These are phyloP conservation scores for Pachycephus smyrnensis DNA, from an alignment of 2,888 invertebrate species.

Conservation along the genomic window DNA sequence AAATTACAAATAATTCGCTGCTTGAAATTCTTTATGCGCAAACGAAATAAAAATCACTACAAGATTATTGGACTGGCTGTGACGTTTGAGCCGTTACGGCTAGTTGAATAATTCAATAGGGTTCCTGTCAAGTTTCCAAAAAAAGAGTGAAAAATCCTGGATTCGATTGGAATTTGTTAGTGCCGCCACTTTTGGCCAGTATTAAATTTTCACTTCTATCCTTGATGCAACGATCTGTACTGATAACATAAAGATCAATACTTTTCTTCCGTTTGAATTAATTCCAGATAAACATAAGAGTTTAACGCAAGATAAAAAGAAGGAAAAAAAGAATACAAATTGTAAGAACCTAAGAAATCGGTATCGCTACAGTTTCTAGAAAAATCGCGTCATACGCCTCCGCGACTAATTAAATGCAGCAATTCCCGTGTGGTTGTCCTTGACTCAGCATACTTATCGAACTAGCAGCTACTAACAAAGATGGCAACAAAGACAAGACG, in stretches of 20 bases:
- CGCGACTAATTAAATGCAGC: neutral
- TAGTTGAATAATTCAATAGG: neutral
- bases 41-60: neutral
- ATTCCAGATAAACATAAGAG: neutral
- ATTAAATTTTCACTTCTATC: neutral
- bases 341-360: neutral
- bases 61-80: neutral
- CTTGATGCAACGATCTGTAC: neutral
- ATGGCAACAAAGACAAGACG: neutral
- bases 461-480: neutral
- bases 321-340: neutral
- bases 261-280: neutral
- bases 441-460: neutral
- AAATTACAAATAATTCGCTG: neutral
- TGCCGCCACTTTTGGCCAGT: neutral
- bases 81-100: neutral
- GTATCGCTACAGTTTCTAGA: neutral
- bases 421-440: neutral
- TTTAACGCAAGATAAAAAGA: neutral
- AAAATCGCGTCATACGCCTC: neutral
- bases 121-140: neutral
- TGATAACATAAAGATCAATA: neutral
- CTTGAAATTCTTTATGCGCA: neutral
- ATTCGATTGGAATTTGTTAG: neutral
- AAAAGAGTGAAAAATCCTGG: neutral